Percentiles rank a stretch among this genome's conserved stretches.
These are phyloP conservation scores for Phrynosoma platyrhinos DNA, from an alignment of 2,113 vertebrate species.

Conservation along the genomic window DNA sequence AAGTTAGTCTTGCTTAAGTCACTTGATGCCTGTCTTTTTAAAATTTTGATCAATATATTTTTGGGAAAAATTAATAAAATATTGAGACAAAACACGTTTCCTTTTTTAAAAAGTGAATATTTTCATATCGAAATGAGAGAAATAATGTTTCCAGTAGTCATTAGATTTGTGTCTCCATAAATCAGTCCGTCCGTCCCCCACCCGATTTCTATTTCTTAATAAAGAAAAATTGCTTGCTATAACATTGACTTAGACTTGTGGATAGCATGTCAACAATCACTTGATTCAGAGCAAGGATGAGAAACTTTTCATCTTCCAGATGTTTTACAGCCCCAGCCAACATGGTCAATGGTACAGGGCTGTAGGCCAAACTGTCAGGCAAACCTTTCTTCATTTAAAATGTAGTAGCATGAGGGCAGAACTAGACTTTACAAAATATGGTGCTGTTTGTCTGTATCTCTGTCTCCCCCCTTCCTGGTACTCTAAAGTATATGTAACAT, in stretches of 20 bases:
- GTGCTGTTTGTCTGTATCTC: neutral
- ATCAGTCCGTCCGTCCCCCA: too few species aligned
- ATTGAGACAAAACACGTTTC: too few species aligned
- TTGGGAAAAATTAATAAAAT: neutral
- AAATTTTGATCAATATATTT: neutral
- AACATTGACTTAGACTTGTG: too few species aligned
- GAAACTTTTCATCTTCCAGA: too few species aligned
- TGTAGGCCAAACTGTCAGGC: neutral
- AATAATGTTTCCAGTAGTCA: neutral
- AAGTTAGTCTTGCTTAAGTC: constrained; percentile 6
- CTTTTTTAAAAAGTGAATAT: neutral
- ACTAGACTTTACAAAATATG: neutral
- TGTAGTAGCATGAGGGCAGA: neutral
- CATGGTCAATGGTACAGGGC: neutral
- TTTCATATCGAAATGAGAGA: neutral
- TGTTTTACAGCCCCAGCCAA: neutral
- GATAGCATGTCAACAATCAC: too few species aligned
- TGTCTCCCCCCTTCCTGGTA: neutral
- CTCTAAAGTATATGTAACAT: neutral
- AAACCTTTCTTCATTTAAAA: neutral
- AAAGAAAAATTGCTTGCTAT: neutral
- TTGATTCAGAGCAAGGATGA: neutral
- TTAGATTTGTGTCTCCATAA: neutral
- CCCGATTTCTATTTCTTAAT: neutral
- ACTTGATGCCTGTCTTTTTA: neutral